Evolutionary conservation across 2,113 vertebrate species (phyloP), one percentile per base, ranked within the genome.

Genomic region (Peromyscus polionotus): DNA sequence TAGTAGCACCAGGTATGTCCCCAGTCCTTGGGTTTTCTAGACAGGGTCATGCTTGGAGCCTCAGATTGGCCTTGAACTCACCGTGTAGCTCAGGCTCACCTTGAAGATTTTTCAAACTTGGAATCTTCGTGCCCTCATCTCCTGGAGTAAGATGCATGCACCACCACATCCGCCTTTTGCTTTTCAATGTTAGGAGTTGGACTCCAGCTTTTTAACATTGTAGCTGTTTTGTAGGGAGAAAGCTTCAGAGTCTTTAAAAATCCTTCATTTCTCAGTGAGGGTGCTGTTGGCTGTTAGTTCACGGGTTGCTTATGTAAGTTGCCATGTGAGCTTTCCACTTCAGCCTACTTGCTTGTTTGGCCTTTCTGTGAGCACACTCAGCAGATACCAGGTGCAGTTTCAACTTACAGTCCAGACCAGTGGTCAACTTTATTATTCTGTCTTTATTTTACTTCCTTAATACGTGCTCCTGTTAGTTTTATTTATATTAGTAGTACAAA

Each of bases 401-500:
- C 81, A 83, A 61, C 80, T 90, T 91, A 59, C 54, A 8, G 8
- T 95, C 73, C 51, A 19, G 31, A 59, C 33, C 76, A 72, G 54
- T n/a, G 57, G 75, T n/a, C 91, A 39, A 51, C 17, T 86, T 80
- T 86, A 54, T 93, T 87, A 20, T 51, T 68, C 63, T 51, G 76
- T 88, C 89, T 93, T 95, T 75, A 77, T 90, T 94, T 91, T 57
- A 85, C 93, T 91, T 73, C 90, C 61, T 2, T 73, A 88, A 10
- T 77, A 68, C 54, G 17, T 96, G 17, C 93, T 95, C 73, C 93
- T 4, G 92, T 95, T 97, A 48, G 90, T 98, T 96, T 96, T 79
- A 96, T 95, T 98, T 97, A 94, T 97, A 88, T 84, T 84, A 42
- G 39, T 95, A 92, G 80, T 97, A 95, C 93, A 97, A 97, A 99